Evolutionary conservation across 2,113 vertebrate species (phyloP).

Genomic region (Prunella fulvescens): DNA sequence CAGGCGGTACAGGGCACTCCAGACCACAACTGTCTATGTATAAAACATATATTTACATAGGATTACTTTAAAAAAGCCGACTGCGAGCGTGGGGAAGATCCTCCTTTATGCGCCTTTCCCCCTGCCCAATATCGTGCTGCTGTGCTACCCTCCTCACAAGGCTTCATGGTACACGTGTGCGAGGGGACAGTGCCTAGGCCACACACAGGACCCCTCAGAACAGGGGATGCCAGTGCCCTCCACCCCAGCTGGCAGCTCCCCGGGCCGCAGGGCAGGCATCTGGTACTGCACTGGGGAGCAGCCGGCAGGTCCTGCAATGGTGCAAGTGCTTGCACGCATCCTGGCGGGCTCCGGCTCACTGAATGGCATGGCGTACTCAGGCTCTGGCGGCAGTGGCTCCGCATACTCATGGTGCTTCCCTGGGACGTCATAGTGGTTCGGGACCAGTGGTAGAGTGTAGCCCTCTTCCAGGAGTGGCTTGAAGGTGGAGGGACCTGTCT

Average conservation of each 20-base stretch:
- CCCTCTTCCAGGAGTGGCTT: slow-evolving; percentile 71
- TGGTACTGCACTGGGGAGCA: slow-evolving; percentile 42
- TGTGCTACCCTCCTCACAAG: neutral
- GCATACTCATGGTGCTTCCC: slow-evolving; percentile 78
- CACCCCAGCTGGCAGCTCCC: neutral
- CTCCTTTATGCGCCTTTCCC: too few species aligned
- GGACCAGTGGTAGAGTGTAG: slow-evolving; percentile 78
- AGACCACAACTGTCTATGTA: neutral
- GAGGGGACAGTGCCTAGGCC: neutral
- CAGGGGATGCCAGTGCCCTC: neutral
- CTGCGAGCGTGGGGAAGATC: accelerated
- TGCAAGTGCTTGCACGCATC: neutral
- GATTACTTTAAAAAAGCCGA: neutral
- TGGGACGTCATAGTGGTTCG: slow-evolving; percentile 78
- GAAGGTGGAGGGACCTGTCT: slow-evolving; percentile 78
- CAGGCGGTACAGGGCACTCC: accelerated
- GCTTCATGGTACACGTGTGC: slow-evolving; percentile 71
- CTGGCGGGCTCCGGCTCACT: slow-evolving; percentile 32
- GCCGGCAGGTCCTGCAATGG: neutral
- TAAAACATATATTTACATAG: neutral
- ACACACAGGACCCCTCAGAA: neutral
- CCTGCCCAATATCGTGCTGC: accelerated
- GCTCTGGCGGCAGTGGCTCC: slow-evolving; percentile 78
- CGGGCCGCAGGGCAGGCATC: slow-evolving; percentile 62
- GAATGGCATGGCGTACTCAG: slow-evolving; percentile 84